A percentile compares a stretch with the other conserved stretches of the same genome.
Conservation (phyloP, 2,888 invertebrate genomes). For the Cheilosia pagana region DNA sequence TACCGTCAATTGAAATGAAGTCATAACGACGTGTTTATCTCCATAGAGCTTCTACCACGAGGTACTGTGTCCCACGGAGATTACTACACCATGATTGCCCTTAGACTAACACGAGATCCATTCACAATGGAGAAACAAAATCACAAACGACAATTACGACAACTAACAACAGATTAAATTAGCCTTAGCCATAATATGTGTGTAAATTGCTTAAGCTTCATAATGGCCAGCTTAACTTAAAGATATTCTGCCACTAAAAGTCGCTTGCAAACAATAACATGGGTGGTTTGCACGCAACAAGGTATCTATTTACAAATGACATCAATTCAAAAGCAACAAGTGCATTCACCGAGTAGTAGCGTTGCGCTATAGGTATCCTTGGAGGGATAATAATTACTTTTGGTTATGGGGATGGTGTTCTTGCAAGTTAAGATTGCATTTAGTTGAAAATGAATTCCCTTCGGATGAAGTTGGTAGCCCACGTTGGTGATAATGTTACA, state of each 20-base stretch:
- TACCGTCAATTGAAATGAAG: neutral
- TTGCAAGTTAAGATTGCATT: constrained; percentile 52
- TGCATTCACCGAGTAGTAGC: constrained; percentile 9
- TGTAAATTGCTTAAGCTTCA: neutral
- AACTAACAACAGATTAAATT: neutral
- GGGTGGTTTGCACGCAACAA: neutral
- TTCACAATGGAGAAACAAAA: neutral
- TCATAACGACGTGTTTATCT: constrained; percentile 10
- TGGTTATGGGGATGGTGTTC: constrained; percentile 43
- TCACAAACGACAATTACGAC: neutral
- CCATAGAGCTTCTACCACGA: neutral
- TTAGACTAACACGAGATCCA: neutral
- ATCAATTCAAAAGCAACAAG: constrained; percentile 49
- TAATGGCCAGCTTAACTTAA: neutral
- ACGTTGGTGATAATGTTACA: constrained; percentile 50
- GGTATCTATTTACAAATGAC: constrained; percentile 53
- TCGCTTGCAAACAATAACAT: neutral
- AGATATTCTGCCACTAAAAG: neutral
- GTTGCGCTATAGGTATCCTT: constrained; percentile 7
- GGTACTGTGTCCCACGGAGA: constrained; percentile 1
- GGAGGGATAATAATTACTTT: constrained; percentile 55
- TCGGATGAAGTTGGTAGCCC: constrained; percentile 10
- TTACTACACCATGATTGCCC: neutral
- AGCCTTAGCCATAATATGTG: constrained; percentile 1
- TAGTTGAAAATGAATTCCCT: constrained; percentile 9